phyloP scores from a whole-genome alignment of 2,888 invertebrate species.

The Tortrix viridana region DNA sequence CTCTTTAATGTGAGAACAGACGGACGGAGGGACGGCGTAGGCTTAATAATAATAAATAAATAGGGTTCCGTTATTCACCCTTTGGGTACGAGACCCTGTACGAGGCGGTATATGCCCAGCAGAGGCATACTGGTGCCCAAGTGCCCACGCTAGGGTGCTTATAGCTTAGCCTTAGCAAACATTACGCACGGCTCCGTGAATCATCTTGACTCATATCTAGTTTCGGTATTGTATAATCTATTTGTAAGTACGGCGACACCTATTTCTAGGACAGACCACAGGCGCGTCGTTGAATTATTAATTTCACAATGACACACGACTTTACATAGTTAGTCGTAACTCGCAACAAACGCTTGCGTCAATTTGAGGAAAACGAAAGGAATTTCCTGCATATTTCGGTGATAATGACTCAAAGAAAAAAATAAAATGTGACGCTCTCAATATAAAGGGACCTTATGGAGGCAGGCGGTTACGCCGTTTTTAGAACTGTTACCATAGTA shows the following conservation, averaged over 20 bases:
- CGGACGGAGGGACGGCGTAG: too few species aligned
- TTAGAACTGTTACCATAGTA: too few species aligned
- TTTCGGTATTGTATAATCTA: conserved; percentile 43
- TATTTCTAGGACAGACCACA: conserved; percentile 58
- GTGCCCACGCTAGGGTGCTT: too few species aligned
- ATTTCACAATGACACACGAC: conserved; percentile 43
- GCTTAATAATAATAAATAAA: too few species aligned
- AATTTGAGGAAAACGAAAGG: conserved; percentile 27
- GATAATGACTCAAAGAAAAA: neutral
- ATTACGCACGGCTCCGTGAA: conserved; percentile 19
- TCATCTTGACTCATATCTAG: conserved; percentile 40
- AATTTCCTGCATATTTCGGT: neutral
- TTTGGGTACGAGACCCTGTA: too few species aligned
- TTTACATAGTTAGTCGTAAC: neutral
- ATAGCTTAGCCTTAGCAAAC: conserved; percentile 17
- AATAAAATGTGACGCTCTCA: too few species aligned
- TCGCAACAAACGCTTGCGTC: neutral
- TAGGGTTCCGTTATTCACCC: too few species aligned
- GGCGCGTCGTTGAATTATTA: conserved; percentile 53
- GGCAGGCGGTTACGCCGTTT: too few species aligned
- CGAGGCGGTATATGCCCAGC: too few species aligned
- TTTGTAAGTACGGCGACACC: conserved; percentile 48
- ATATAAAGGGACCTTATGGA: too few species aligned
- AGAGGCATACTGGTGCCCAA: too few species aligned
- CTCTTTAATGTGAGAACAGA: too few species aligned